A percentile compares a stretch with the other conserved stretches of the same genome.
Evolutionary conservation across 2,797 vertebrate genomes (phyloP).

Genomic region (Numenius phaeopus): DNA sequence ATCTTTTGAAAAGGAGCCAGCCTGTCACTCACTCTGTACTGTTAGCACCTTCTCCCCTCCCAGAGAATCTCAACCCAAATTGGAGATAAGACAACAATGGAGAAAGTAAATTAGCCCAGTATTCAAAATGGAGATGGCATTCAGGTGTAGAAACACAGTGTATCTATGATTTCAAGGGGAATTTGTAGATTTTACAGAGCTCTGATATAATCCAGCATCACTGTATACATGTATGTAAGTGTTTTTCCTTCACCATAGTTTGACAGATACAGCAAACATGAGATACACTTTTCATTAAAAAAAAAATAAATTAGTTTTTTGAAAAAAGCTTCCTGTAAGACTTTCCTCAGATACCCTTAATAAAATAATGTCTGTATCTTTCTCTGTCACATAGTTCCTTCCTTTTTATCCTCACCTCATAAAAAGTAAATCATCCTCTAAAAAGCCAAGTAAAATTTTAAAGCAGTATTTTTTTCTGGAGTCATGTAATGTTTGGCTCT

Average conservation of each 20-base stretch:
- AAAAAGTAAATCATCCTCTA: constrained; percentile 47
- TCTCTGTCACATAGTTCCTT: constrained; percentile 5
- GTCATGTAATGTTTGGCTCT: constrained; percentile 27
- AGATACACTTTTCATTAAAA: neutral
- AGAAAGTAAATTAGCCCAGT: neutral
- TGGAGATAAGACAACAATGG: neutral
- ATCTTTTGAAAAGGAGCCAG: constrained; percentile 46
- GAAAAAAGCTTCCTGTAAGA: neutral
- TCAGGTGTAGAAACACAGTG: neutral
- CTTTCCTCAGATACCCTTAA: neutral
- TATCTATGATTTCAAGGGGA: neutral
- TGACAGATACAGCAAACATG: neutral
- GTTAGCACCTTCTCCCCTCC: neutral
- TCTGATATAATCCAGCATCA: neutral
- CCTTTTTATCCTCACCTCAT: neutral
- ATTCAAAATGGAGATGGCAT: neutral
- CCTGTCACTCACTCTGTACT: constrained; percentile 1
- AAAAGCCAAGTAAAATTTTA: constrained; percentile 34
- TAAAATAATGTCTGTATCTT: constrained; percentile 9
- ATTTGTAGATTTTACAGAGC: neutral
- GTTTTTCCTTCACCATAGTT: neutral
- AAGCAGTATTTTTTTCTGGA: constrained; percentile 6
- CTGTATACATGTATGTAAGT: neutral
- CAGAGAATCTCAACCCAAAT: constrained; percentile 36
- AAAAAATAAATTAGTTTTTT: neutral